Conservation (phyloP, 2,888 invertebrate species). For the Spisula subtruncata region DNA sequence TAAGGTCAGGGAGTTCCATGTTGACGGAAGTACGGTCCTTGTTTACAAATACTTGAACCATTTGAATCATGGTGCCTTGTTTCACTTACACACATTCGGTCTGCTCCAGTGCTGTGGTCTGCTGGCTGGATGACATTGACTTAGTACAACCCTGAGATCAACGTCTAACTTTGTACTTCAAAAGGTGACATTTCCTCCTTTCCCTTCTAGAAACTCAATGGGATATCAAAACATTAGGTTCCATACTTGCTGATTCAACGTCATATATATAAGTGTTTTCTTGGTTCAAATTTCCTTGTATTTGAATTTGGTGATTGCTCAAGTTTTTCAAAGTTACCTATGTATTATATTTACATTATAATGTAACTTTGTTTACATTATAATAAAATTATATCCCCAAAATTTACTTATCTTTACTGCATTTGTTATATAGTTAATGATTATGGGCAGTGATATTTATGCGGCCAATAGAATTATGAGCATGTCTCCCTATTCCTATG, state of each 20-base stretch:
- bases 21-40: too few relatives aligned
- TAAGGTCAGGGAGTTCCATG: slow-evolving; percentile 24
- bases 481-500: too few relatives aligned
- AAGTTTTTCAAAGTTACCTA: background rate
- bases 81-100: slow-evolving; percentile 14
- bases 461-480: too few relatives aligned
- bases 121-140: background rate
- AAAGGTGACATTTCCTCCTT: too few relatives aligned
- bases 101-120: background rate
- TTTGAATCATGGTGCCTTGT: slow-evolving; percentile 32
- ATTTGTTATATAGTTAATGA: too few relatives aligned
- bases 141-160: background rate
- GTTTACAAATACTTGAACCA: slow-evolving; percentile 38
- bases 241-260: background rate
- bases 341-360: background rate
- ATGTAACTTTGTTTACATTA: too few relatives aligned
- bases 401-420: too few relatives aligned
- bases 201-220: background rate
- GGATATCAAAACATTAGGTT: background rate
- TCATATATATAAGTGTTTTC: background rate
- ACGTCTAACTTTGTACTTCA: too few relatives aligned
- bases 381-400: too few relatives aligned
- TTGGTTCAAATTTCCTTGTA: background rate
- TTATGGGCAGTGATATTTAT: too few relatives aligned
- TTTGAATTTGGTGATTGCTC: background rate